Evolutionary conservation across 2,888 invertebrate genomes (phyloP), one percentile per base, ranked within the genome.

Genomic region (Coelopa pilipes): DNA sequence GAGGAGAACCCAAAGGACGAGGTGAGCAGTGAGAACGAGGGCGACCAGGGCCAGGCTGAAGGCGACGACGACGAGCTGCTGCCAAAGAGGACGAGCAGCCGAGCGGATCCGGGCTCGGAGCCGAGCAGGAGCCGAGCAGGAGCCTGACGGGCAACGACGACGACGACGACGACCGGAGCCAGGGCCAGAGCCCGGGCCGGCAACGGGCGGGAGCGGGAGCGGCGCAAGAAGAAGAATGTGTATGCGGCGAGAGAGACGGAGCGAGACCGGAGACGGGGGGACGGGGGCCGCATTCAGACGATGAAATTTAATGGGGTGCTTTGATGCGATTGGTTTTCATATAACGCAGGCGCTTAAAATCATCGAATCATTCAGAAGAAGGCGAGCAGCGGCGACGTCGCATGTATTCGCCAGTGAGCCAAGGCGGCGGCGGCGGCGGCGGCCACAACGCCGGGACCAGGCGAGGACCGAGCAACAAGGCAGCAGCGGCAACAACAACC

Each of bases 321-420:
- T 88, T 87, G 87, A 88, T 88, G 87, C 88, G 87, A 88, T 88
- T 88, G 88, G 88, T 88, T 88, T 88, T 84, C 87, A 87, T 84
- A 88, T 87, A 88, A 88, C 88, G 88, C 88, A 88, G 88, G 87
- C 88, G 87, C 88, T 88, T 87, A 87, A 87, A 87, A 87, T 87
- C 87, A 87, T 87, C 87, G 87, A 88, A 88, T 88, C 87, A 85
- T 85, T 85, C 85, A 85, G 84, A 85, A 85, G 85, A 85, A 84
- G 84, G 81, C 81, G 81, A 81, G 80, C 81, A 78, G 79, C 82
- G 79, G 19, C 34, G 50, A 62, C 65, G 34, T 34, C 34, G 34
- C 34, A 34, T 34, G 34, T 34, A 34, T 34, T 34, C 34, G 34
- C 34, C 34, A 34, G 34, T 34, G 34, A 34, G 34, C 7, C 34